These are phyloP conservation scores for Ovibos moschatus DNA, from an alignment of 2,113 vertebrate genomes.

Conservation along the genomic window DNA sequence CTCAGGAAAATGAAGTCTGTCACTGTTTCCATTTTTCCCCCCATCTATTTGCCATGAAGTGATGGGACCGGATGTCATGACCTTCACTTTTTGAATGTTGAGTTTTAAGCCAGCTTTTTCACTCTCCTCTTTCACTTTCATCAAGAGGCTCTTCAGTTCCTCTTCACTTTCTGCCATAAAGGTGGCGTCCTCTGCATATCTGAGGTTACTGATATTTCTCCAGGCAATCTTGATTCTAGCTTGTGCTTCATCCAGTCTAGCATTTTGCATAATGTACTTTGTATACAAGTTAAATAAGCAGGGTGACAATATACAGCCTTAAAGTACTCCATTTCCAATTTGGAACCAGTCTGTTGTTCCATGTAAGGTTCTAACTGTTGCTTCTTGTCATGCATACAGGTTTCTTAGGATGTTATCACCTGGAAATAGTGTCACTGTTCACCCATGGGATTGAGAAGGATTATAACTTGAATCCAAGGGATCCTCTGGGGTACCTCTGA, in stretches of 20 bases:
- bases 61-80: neutral
- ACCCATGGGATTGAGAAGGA: neutral
- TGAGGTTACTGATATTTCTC: neutral
- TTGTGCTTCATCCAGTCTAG: neutral
- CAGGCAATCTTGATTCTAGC: neutral
- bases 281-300: neutral
- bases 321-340: neutral
- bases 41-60: neutral
- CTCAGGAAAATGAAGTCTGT: neutral
- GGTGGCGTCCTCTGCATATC: neutral
- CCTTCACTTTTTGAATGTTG: neutral
- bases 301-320: neutral
- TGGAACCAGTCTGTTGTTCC: neutral
- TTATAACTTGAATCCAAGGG: neutral
- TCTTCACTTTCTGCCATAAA: neutral
- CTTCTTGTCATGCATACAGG: neutral
- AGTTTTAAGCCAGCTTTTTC: neutral
- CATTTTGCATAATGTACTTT: neutral
- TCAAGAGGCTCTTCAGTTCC: neutral
- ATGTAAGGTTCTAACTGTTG: neutral
- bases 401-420: neutral
- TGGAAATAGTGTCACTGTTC: neutral
- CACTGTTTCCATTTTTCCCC: neutral
- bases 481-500: neutral
- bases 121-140: neutral